These are phyloP conservation scores for Atherinomorus stipes DNA, from an alignment of 2,113 vertebrate genomes.

Conservation along the genomic window DNA sequence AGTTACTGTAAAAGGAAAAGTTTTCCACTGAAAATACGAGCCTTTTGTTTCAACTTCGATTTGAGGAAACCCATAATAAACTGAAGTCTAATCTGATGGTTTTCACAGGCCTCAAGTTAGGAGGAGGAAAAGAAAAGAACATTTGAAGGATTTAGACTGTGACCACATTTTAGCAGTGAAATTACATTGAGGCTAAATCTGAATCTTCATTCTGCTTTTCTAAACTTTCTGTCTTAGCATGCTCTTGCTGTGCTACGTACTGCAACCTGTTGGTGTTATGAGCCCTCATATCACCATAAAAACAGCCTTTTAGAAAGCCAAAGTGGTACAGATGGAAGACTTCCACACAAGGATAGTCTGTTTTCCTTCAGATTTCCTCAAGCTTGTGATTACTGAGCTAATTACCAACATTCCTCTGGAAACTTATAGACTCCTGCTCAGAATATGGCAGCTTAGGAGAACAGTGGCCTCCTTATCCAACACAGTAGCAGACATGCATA, in stretches of 20 bases:
- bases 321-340: constrained; percentile 38
- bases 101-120: constrained; percentile 4
- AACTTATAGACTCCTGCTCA: constrained; percentile 66
- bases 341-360: constrained; percentile 69
- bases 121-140: not conserved
- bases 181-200: not conserved
- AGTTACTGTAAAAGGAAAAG: not conserved
- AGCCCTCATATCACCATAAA: constrained; percentile 36
- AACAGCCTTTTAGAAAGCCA: constrained; percentile 21
- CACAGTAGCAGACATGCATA: constrained; percentile 48
- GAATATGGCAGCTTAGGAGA: constrained; percentile 65
- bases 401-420: constrained; percentile 80
- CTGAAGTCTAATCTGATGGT: not conserved
- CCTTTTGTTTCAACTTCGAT: constrained; percentile 28
- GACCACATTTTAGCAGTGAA: not conserved
- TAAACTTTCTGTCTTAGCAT: not conserved
- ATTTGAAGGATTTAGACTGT: constrained; percentile 5
- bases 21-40: constrained; percentile 33
- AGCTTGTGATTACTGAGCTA: constrained; percentile 81
- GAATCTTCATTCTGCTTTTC: constrained; percentile 1
- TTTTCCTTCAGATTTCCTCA: constrained; percentile 76
- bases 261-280: constrained; percentile 10
- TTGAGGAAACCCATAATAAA: constrained; percentile 34
- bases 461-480: constrained; percentile 75
- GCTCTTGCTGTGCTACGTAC: not conserved